Conservation (phyloP, 2,888 invertebrate species). For the Ectemnius lituratus region DNA sequence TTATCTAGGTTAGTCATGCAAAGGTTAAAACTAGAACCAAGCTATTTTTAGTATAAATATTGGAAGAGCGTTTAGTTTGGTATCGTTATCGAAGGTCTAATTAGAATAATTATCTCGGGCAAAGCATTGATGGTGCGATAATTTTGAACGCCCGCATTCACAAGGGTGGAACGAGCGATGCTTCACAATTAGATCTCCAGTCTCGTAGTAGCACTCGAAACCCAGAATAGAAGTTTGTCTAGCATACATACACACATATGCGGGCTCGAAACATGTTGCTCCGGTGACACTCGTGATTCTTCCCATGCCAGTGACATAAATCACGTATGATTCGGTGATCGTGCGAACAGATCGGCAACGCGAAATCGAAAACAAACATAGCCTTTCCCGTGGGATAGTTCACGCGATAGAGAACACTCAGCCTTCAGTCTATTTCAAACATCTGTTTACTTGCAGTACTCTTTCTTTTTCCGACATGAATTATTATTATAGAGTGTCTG, state of each 20-base stretch:
- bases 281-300: neutral
- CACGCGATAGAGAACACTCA: no score
- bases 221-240: conserved; percentile 1
- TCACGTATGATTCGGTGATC: neutral
- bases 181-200: no score
- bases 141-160: neutral
- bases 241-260: neutral
- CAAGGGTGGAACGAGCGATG: neutral
- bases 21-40: neutral
- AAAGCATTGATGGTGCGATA: no score
- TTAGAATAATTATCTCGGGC: conserved; percentile 3
- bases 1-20: no score
- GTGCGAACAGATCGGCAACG: no score
- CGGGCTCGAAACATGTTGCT: neutral
- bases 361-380: no score
- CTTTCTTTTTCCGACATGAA: no score
- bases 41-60: neutral
- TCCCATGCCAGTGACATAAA: neutral
- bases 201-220: neutral
- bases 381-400: no score
- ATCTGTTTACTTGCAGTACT: no score
- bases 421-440: no score
- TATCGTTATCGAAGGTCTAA: neutral
- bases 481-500: no score
- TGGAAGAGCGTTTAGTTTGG: neutral